These are phyloP conservation scores for Parnassius apollo DNA, from an alignment of 2,888 invertebrate genomes.

Conservation along the genomic window DNA sequence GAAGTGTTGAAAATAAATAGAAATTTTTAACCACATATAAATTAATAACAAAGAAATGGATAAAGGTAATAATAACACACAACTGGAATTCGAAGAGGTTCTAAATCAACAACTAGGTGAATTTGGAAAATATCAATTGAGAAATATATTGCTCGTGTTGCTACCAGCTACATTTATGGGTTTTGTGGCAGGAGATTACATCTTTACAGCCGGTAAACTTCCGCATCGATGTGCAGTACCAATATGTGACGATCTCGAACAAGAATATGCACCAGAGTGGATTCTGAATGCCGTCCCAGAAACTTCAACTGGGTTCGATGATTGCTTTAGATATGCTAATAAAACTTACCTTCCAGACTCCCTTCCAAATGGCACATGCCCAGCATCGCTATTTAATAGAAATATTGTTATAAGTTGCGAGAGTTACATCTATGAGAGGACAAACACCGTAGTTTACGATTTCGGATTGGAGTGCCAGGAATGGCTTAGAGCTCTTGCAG, in stretches of 20 bases:
- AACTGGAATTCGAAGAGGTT: conserved; percentile 51
- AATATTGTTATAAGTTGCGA: conserved; percentile 53
- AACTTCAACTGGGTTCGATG: conserved; percentile 55
- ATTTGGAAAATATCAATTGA: conserved; percentile 63
- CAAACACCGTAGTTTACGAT: conserved; percentile 66
- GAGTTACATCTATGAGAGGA: conserved; percentile 58
- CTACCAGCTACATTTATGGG: conserved; percentile 58
- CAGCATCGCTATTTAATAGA: conserved; percentile 54
- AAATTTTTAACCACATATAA: no score
- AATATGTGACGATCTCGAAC: conserved; percentile 53
- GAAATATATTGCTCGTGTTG: conserved; percentile 53
- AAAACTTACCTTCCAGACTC: conserved; percentile 34
- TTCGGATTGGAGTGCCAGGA: conserved; percentile 72
- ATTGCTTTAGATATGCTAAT: conserved; percentile 57
- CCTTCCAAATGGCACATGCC: conserved; percentile 42
- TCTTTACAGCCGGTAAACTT: conserved; percentile 64
- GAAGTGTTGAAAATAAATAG: no score
- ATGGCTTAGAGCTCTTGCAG: conserved; percentile 87
- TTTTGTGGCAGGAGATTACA: conserved; percentile 66
- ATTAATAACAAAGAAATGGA: no score
- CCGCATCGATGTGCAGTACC: conserved; percentile 61
- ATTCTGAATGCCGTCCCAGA: conserved; percentile 57
- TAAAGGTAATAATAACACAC: no score
- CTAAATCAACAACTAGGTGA: conserved; percentile 60
- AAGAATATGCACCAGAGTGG: conserved; percentile 60